Base-by-base conservation (phyloP, 2,797 vertebrate genomes). In the Valencia hispanica region DNA sequence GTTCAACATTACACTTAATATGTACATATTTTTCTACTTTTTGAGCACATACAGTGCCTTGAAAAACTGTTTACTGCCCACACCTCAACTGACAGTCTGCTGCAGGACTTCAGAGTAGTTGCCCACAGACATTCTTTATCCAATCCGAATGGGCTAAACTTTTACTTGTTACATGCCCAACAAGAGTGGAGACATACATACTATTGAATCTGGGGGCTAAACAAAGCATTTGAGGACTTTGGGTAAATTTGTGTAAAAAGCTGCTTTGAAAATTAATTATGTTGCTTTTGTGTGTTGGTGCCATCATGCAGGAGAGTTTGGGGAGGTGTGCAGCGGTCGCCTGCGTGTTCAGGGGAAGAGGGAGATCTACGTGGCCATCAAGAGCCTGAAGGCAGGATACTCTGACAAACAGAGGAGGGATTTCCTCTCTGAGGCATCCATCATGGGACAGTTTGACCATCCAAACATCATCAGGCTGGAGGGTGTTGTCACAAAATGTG, bases 361-460 rank as follows among this genome's bases (percentile, higher is more conserved):
- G 57, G 95, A 96, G 86, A 95, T 95, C 87, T 95, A 95, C 7
- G 95, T 96, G 76, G 95, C 95, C 87, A 96, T 96, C 88, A 96
- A 96, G 90, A 96, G 95, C 74, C 89, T 96, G 80, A 96, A 96
- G 81, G 95, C 95, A 0, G 95, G 95, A 18, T 96, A 96, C 84
- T 95, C 94, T 0, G 95, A 96, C 88, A 95, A 96, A 72, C 95
- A 96, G 87, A 94, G 95, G 87, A 86, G 93, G 84, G 95, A 95
- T 89, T 96, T 96, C 86, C 90, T 96, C 85, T 94, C 94, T 11
- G 95, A 96, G 80, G 95, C 95, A 11, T 94, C 94, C 87, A 96
- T 96, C 92, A 96, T 96, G 95, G 95, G 95, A 74, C 95, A 96
- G 89, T 96, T 96, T 43, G 95, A 96, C 85, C 95, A 96, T 50